Base-by-base conservation (phyloP, 2,888 invertebrate species). In the Myopa tessellatipennis region DNA sequence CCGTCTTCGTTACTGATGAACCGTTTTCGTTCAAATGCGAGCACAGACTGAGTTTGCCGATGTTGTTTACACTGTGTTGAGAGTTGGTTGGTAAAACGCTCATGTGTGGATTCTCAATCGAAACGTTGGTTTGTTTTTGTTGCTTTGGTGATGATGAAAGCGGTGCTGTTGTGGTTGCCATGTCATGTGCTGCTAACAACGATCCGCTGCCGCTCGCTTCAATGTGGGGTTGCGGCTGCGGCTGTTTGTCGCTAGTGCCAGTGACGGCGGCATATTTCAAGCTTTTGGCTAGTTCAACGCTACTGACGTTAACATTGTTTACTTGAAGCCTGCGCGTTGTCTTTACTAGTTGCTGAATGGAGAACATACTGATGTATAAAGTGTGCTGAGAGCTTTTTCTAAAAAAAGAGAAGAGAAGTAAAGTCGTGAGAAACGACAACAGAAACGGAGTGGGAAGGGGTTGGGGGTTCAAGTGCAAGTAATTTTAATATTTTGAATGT, bases 311-410 rank as follows among this genome's bases (percentile, higher is more conserved):
- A 34, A 70, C 55, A 26, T 68, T 76, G 72, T 78, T 83, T 71
- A 80, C 82, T 76, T 83, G 82, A 77, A 84, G 82, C 80, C 80
- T 83, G 79, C 81, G 81, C 26, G 82, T 77, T 74, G 84, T 84
- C 83, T 86, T 86, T 80, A 86, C 83, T 83, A 87, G 79, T 82
- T 87, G 87, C 85, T 87, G 86, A 77, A 84, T 83, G 61, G 87
- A 86, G 82, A 86, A 83, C 87, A 87, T 87, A 69, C 34, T 68
- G 75, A 50, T 10, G 45, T 45, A 6, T 45, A 45, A 26, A 26
- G 26, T 26, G 26, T 14, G 5, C 69, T 50, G 14, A 26, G 12
- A 4, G 12, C 63, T 63, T n/a, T 8, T 52, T 45, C 70, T 52
- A 16, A 1, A 70, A n/a, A n/a, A 50, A 69, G 4, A 16, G 4